These are phyloP conservation scores for Ploceus nigricollis DNA, from an alignment of 2,113 vertebrate species.

Conservation along the genomic window DNA sequence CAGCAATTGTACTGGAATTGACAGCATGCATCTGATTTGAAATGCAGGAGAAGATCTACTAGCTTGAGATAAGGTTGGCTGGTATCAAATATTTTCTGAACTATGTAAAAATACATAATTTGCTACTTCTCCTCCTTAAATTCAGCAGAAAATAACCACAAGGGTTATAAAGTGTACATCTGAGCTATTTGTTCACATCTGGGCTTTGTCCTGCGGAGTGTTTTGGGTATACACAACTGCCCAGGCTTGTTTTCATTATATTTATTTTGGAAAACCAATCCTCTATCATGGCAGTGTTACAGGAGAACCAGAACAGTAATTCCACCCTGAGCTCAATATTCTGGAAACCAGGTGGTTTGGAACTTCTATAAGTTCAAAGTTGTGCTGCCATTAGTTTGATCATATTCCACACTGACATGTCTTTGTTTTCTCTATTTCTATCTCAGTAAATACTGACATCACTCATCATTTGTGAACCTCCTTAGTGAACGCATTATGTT, in stretches of 20 bases:
- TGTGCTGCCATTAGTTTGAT: not conserved
- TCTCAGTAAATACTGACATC: not conserved
- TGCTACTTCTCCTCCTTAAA: not conserved
- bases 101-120: not conserved
- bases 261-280: not conserved
- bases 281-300: not conserved
- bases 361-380: not conserved
- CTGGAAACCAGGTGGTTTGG: not conserved
- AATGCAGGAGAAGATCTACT: not conserved
- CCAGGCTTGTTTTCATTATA: not conserved
- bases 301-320: not conserved
- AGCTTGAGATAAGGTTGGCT: not conserved
- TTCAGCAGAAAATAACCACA: not conserved
- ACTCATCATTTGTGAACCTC: not conserved
- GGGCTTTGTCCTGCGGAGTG: not conserved
- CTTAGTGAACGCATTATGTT: not conserved
- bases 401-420: not conserved
- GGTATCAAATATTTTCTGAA: not conserved
- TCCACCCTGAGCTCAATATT: not conserved
- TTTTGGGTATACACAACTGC: not conserved
- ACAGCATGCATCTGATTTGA: not conserved
- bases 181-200: constrained; percentile 6
- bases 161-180: not conserved
- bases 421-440: not conserved
- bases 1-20: not conserved